These are phyloP conservation scores for Pteronotus mesoamericanus DNA, from an alignment of 2,797 vertebrate genomes.

Conservation along the genomic window DNA sequence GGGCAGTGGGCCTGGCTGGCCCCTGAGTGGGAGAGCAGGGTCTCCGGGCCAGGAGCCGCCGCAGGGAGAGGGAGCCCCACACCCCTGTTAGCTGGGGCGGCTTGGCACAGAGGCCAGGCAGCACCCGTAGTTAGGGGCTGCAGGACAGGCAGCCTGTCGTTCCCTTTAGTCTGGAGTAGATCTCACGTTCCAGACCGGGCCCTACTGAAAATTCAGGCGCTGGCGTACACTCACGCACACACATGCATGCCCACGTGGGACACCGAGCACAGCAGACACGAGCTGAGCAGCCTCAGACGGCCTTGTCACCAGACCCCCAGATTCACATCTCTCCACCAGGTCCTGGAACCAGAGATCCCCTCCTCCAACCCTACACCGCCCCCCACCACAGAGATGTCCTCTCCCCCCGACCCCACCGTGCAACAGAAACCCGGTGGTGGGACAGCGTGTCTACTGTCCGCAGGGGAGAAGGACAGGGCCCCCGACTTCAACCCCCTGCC, in stretches of 20 bases:
- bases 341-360: not conserved
- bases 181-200: not conserved
- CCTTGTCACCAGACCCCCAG: not conserved
- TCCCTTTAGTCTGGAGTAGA: not conserved
- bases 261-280: not conserved
- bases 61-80: not conserved
- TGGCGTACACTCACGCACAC: not conserved
- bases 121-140: not conserved
- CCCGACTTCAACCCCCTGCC: not conserved
- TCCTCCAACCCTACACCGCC: not conserved
- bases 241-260: not conserved
- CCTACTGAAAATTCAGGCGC: not conserved
- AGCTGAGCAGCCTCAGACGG: not conserved
- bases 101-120: not conserved
- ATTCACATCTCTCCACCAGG: not conserved
- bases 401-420: rapidly evolving
- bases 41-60: not conserved
- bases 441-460: not conserved
- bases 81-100: not conserved
- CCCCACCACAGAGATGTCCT: not conserved
- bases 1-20: not conserved
- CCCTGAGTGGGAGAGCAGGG: not conserved
- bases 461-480: not conserved
- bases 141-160: not conserved
- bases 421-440: not conserved